phyloP scores from a whole-genome alignment of 2,888 invertebrate species.

The Argynnis bischoffii region DNA sequence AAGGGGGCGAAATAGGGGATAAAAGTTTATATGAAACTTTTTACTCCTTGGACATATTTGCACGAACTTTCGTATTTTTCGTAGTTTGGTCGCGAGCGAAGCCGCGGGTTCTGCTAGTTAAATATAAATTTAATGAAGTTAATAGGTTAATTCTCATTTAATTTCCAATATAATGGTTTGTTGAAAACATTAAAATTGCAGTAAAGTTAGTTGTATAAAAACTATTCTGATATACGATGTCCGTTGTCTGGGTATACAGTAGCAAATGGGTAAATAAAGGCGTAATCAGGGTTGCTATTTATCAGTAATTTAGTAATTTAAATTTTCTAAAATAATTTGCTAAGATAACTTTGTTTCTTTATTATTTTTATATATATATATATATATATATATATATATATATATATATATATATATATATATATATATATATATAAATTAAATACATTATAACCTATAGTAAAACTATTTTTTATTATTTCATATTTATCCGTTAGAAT shows the following conservation, averaged over 20 bases:
- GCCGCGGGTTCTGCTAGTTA: too few relatives aligned
- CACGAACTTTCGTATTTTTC: too few relatives aligned
- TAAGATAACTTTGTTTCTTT: background rate
- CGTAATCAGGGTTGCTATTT: conserved; percentile 15
- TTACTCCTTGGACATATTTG: too few relatives aligned
- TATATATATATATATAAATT: background rate
- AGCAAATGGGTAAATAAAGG: conserved; percentile 12
- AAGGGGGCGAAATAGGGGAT: too few relatives aligned
- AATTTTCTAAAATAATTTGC: too few relatives aligned
- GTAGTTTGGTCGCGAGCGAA: too few relatives aligned
- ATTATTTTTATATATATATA: background rate
- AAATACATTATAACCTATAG: too few relatives aligned
- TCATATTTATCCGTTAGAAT: background rate
- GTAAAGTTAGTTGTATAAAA: conserved; percentile 14
- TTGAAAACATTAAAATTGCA: background rate
- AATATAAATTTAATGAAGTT: background rate
- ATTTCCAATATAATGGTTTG: background rate
- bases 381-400: background rate
- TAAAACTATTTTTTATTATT: background rate
- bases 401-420: background rate
- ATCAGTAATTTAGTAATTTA: background rate
- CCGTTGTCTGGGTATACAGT: conserved; percentile 25
- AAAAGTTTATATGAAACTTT: too few relatives aligned
- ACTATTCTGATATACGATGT: conserved; percentile 21
- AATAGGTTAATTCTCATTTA: background rate